Evolutionary conservation across 2,797 vertebrate species (phyloP).

Genomic region (Dromococcyx pavoninus): DNA sequence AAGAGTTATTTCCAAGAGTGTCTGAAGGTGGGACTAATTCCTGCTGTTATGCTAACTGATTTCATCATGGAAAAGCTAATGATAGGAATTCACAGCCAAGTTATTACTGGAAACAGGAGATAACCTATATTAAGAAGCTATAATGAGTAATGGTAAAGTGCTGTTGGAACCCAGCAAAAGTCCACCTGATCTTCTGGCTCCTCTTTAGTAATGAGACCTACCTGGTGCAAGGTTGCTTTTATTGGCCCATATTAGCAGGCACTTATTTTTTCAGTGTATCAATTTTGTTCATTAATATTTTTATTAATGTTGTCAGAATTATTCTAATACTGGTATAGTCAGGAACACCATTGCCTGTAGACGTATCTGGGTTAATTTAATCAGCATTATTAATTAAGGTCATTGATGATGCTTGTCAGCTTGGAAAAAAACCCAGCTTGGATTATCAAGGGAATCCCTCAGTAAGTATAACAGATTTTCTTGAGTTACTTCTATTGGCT

Average conservation of each 20-base stretch:
- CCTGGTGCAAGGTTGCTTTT: background rate
- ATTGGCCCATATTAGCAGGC: background rate
- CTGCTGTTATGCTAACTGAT: background rate
- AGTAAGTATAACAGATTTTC: background rate
- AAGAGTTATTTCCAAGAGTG: background rate
- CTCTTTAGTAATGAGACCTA: background rate
- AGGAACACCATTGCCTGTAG: background rate
- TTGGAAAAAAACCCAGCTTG: background rate
- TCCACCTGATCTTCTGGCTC: background rate
- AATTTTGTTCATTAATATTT: background rate
- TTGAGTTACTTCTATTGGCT: background rate
- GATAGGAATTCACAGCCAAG: conserved; percentile 6
- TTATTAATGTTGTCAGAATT: background rate
- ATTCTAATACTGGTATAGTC: background rate
- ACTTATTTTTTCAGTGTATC: background rate
- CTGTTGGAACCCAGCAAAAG: background rate
- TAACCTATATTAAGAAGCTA: conserved; percentile 16
- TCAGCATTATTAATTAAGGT: background rate
- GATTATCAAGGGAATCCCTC: background rate
- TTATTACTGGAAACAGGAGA: background rate
- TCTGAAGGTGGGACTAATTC: conserved; percentile 41
- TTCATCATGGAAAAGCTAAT: conserved; percentile 46
- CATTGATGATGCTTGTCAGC: background rate
- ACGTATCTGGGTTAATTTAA: background rate
- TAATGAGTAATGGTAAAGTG: background rate